Conservation (phyloP, 2,888 invertebrate species). For the Cistogaster globosa region DNA sequence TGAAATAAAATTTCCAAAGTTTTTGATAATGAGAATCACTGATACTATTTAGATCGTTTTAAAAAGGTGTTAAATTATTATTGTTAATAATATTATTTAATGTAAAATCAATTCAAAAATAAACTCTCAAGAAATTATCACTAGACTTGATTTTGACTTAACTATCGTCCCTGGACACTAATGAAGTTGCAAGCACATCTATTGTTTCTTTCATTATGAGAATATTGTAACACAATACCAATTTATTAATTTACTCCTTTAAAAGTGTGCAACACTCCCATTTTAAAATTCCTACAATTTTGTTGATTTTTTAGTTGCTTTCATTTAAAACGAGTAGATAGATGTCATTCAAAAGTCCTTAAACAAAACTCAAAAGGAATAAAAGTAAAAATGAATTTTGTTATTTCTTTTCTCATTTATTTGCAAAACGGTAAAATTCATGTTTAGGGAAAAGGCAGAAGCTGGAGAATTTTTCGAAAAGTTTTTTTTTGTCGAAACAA, state of each 20-base stretch:
- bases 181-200: too few relatives aligned
- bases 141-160: too few relatives aligned
- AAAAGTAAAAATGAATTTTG: constrained; percentile 23
- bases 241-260: constrained; percentile 10
- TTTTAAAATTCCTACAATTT: constrained; percentile 49
- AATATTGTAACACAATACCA: background rate
- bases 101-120: too few relatives aligned
- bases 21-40: too few relatives aligned
- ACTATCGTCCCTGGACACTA: too few relatives aligned
- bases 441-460: background rate
- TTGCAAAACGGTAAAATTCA: constrained; percentile 20
- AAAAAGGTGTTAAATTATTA: too few relatives aligned
- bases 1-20: too few relatives aligned
- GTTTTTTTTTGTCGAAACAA: constrained; percentile 31
- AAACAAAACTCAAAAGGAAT: constrained; percentile 46
- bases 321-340: constrained; percentile 23
- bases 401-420: constrained; percentile 20
- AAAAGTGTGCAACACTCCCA: constrained; percentile 21
- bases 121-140: too few relatives aligned
- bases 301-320: constrained; percentile 9
- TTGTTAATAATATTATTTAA: too few relatives aligned
- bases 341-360: constrained; percentile 68
- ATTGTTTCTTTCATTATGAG: background rate
- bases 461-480: background rate
- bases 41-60: too few relatives aligned